Conservation (phyloP, 2,888 invertebrate species). For the Drosophila birchii region DNA sequence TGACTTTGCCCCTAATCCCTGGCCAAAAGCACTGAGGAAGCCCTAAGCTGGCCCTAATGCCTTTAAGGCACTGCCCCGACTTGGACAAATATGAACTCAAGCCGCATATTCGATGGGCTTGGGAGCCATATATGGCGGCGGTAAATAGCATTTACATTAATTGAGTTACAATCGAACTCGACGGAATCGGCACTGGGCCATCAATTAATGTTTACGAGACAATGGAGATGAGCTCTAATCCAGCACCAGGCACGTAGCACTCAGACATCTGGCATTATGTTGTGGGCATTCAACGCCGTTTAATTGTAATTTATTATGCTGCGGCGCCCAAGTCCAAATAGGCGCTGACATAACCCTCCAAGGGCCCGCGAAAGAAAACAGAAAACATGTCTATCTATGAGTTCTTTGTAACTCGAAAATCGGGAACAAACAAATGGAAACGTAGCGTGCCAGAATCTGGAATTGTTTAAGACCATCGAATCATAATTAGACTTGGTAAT, state of each 20-base stretch:
- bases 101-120: conserved; percentile 32
- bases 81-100: conserved; percentile 9
- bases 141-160: conserved; percentile 37
- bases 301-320: conserved; percentile 67
- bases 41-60: conserved; percentile 32
- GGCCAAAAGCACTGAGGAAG: conserved; percentile 2
- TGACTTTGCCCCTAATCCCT: conserved; percentile 28
- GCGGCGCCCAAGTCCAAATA: conserved; percentile 41
- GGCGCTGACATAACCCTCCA: conserved; percentile 36
- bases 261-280: conserved; percentile 57
- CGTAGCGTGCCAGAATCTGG: conserved; percentile 32
- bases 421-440: conserved; percentile 13
- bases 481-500: conserved; percentile 39
- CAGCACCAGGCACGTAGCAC: conserved; percentile 26
- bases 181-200: conserved; percentile 19
- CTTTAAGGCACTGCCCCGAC: conserved; percentile 9
- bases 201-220: conserved; percentile 62
- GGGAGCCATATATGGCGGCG: conserved; percentile 41
- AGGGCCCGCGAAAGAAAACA: conserved; percentile 27
- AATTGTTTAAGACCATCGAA: conserved; percentile 25
- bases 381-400: conserved; percentile 2
- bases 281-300: conserved; percentile 45
- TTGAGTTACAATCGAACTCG: conserved; percentile 34
- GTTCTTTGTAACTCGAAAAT: conserved; percentile 19
- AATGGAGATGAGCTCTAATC: conserved; percentile 18